These are phyloP conservation scores for Sarcophaga bullata DNA, from an alignment of 1,140 invertebrate species.

Conservation along the genomic window DNA sequence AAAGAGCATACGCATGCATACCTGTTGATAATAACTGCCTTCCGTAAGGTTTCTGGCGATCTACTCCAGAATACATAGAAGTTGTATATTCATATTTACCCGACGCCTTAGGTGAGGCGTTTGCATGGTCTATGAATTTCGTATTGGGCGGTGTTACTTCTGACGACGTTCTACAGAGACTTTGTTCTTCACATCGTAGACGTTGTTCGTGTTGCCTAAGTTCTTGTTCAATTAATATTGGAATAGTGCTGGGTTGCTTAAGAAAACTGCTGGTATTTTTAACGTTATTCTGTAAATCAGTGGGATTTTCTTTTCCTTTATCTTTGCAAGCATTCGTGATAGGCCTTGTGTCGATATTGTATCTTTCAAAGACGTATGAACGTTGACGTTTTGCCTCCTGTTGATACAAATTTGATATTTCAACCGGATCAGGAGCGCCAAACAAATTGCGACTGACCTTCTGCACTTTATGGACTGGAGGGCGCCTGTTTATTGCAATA, in stretches of 20 bases:
- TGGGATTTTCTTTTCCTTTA: background rate
- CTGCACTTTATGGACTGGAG: background rate
- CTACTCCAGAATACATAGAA: background rate
- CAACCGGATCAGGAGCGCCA: constrained; percentile 5
- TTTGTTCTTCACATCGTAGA: background rate
- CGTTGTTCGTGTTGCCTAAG: constrained; percentile 13
- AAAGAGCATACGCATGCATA: background rate
- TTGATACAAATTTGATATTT: constrained; percentile 23
- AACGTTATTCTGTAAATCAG: background rate
- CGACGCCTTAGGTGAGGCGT: background rate
- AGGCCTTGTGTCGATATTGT: constrained; percentile 13
- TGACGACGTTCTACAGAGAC: background rate
- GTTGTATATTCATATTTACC: background rate
- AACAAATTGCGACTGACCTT: constrained; percentile 28
- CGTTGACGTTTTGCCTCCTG: background rate
- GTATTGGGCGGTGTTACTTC: background rate
- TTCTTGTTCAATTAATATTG: constrained; percentile 25
- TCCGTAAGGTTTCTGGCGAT: constrained; percentile 30
- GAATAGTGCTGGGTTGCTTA: background rate
- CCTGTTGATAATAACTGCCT: constrained; percentile 32
- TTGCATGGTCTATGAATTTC: background rate
- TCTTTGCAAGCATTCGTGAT: background rate
- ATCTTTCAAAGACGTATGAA: constrained; percentile 22
- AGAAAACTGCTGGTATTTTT: background rate
- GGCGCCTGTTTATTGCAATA: background rate